Base-by-base conservation (phyloP, 2,797 vertebrate species). In the Enteromius trimaculatus region DNA sequence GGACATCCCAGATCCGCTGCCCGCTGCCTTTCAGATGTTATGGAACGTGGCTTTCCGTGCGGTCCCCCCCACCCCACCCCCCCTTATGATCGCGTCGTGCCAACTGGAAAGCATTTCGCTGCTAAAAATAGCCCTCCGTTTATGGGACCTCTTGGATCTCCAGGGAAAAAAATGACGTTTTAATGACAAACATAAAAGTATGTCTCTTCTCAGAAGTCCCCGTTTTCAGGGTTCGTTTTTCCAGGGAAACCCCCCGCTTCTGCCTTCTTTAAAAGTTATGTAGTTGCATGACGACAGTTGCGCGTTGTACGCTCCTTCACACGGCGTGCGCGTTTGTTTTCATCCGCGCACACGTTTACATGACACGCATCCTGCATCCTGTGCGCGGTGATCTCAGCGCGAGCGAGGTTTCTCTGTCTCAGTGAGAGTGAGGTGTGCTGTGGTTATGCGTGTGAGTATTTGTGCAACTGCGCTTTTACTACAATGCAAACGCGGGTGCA, bases 91-190 rank as follows among this genome's bases (percentile, higher is more conserved):
- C 88, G 80, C 88, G 82, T 87, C 66, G 90, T 92, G 90, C 91
- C 91, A 89, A 93, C 90, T 94, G 94, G 92, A 94, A 95, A 90
- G 86, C 89, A 86, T 91, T 91, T 92, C 3, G 91, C 91, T 79
- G 69, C 93, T 93, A 94, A 93, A 94, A 94, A 94, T 93, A 91
- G 88, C 90, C 80, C 77, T 89, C 93, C 82, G 86, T 90, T 92
- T 93, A 92, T 93, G 93, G 89, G 90, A 92, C 89, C 92, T 90
- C 91, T 93, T 93, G 90, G 89, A 91, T 93, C 92, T 91, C 19
- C 39, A 93, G 91, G 79, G 11, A 91, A 92, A 93, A 84, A 64
- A 60, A n/a, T 2, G 60, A 89, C 86, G 88, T 91, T 94, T 91
- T 90, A 92, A 90, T 86, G 93, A 89, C 84, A 90, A 91, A 88